Conservation (phyloP, 2,888 invertebrate species). For the Melikaiella ostensackeni region DNA sequence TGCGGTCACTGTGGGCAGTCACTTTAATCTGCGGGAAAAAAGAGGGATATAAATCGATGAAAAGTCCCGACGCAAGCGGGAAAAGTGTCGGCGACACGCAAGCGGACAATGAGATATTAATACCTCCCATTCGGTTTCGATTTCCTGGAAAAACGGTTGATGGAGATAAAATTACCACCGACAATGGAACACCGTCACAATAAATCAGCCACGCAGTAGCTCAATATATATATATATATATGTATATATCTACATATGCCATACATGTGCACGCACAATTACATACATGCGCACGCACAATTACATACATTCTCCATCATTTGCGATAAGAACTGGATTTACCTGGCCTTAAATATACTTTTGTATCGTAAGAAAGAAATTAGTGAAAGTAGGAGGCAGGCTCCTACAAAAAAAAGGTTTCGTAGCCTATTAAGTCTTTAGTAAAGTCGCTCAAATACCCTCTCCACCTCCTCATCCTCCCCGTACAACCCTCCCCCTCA, state of each 20-base stretch:
- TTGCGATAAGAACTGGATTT: too few relatives aligned
- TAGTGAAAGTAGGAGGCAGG: too few relatives aligned
- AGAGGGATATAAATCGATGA: conserved; percentile 69
- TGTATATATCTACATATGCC: background rate
- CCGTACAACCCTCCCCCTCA: too few relatives aligned
- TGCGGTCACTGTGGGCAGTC: conserved; percentile 55
- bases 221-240: conserved; percentile 5
- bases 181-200: conserved; percentile 36
- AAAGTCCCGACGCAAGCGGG: conserved; percentile 66
- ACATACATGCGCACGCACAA: too few relatives aligned
- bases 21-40: conserved; percentile 67
- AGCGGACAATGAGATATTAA: conserved; percentile 74
- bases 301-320: too few relatives aligned
- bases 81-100: conserved; percentile 71
- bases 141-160: conserved; percentile 74
- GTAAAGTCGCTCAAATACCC: too few relatives aligned
- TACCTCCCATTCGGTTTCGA: conserved; percentile 73
- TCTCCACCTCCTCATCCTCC: too few relatives aligned
- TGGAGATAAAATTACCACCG: conserved; percentile 70
- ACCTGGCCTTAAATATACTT: too few relatives aligned
- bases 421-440: too few relatives aligned
- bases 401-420: too few relatives aligned
- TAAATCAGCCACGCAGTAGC: conserved; percentile 20
- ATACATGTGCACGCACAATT: background rate
- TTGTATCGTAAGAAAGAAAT: too few relatives aligned